phyloP scores from a whole-genome alignment of 2,113 vertebrate species.

The Gorsachius goisagi region DNA sequence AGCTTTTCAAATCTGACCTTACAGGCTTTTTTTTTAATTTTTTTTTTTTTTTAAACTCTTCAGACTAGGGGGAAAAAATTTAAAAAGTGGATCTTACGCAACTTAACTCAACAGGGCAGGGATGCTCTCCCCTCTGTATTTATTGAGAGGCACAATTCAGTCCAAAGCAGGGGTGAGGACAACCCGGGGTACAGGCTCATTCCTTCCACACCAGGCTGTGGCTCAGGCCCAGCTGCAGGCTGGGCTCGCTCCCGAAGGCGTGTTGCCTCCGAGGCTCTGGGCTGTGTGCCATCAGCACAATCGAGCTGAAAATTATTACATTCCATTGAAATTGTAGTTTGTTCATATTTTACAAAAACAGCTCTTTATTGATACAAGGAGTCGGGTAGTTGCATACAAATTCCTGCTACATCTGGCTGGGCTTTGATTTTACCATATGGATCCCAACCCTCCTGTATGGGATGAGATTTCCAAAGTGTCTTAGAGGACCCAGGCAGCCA shows the following conservation, averaged over 20 bases:
- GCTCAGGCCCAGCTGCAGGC: background rate
- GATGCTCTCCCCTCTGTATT: background rate
- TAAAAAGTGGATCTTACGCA: background rate
- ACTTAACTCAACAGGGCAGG: rapidly evolving
- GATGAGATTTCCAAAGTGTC: background rate
- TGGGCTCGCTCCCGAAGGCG: background rate
- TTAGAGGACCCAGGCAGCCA: background rate
- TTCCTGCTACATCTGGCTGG: background rate
- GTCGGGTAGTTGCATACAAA: background rate
- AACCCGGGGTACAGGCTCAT: background rate
- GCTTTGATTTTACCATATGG: background rate
- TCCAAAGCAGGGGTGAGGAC: background rate
- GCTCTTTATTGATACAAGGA: constrained; percentile 8
- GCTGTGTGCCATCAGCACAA: background rate
- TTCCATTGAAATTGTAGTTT: background rate
- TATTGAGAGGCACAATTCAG: background rate
- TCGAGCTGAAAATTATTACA: background rate
- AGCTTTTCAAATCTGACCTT: background rate
- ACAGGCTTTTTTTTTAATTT: too few relatives aligned
- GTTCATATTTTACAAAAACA: background rate
- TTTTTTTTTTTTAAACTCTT: background rate
- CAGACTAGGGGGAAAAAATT: too few relatives aligned
- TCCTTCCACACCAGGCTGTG: rapidly evolving
- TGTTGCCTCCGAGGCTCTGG: background rate
- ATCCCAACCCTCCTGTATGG: background rate